Percentiles rank a stretch among this genome's conserved stretches.
phyloP scores from a whole-genome alignment of 1,140 invertebrate species.

The Apis mellifera region Amel_HAv3.1 CM009935.2:8954001-8954500 shows the following conservation, averaged over 20 bases:
- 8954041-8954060: no score
- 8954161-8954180: not conserved
- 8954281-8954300: not conserved
- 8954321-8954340: not conserved
- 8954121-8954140: constrained; percentile 11
- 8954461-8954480: constrained; percentile 24
- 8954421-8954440: constrained; percentile 29
- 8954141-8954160: constrained; percentile 9
- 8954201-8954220: no score
- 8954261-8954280: not conserved
- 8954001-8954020: not conserved
- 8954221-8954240: not conserved
- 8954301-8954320: not conserved
- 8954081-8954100: constrained; percentile 66
- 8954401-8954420: constrained; percentile 38
- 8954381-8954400: constrained; percentile 46
- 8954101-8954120: constrained; percentile 17
- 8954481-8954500: not conserved
- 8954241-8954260: not conserved
- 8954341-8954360: constrained; percentile 34
- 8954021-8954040: constrained; percentile 35
- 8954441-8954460: no score
- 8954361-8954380: constrained; percentile 49
- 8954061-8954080: not conserved
- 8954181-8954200: not conserved